Conservation (phyloP, 2,888 invertebrate species). For the Pristionchus japonicus region DNA sequence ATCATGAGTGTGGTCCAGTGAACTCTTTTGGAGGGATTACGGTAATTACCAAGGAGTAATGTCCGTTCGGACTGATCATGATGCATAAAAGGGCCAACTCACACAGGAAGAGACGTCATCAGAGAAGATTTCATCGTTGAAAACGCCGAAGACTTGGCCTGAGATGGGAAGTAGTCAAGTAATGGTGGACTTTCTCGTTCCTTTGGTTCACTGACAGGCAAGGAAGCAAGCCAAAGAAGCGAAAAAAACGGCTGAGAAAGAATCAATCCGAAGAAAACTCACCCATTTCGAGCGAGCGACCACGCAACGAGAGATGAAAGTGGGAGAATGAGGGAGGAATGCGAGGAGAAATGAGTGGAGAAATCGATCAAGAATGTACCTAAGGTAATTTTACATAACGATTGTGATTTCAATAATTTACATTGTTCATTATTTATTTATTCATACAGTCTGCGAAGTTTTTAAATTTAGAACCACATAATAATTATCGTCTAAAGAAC, state of each 20-base stretch:
- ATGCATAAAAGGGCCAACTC: neutral
- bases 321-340: neutral
- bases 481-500: too few relatives aligned
- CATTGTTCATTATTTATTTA: too few relatives aligned
- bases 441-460: too few relatives aligned
- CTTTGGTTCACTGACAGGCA: too few relatives aligned
- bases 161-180: neutral
- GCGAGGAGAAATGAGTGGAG: neutral
- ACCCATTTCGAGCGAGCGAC: neutral
- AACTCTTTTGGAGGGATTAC: too few relatives aligned
- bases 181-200: neutral
- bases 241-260: neutral
- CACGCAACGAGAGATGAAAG: neutral
- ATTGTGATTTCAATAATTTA: too few relatives aligned
- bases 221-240: too few relatives aligned
- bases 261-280: neutral
- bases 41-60: too few relatives aligned
- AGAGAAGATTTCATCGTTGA: neutral
- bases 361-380: neutral
- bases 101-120: neutral
- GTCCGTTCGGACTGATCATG: too few relatives aligned
- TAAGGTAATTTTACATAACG: too few relatives aligned
- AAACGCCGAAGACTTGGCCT: slow-evolving; percentile 16
- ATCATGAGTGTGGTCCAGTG: too few relatives aligned
- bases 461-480: too few relatives aligned